Base-by-base conservation (phyloP, 2,797 vertebrate species). In the Chelonia mydas region DNA sequence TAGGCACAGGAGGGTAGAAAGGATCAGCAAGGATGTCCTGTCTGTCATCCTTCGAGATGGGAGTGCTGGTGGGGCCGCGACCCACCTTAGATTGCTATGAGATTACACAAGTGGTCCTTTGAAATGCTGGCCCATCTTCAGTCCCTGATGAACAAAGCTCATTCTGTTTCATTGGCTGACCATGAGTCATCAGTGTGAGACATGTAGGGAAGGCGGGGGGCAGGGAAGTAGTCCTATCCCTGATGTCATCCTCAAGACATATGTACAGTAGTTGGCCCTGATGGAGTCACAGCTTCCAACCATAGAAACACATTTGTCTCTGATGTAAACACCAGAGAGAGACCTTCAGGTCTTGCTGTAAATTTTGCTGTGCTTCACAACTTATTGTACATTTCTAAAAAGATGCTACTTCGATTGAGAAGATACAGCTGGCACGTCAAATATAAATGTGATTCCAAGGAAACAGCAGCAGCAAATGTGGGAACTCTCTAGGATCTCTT, bases 111-210 rank as follows among this genome's bases (percentile, higher is more conserved):
- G 41, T 28, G 47, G 4, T 72, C 19, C 21, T 49, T 49, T 49
- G 45, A 16, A 31, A 49, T 28, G 28, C 6, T n/a, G 83, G 1
- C 23, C 12, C 21, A 33, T 0, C 0, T 1, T 79, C 0, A 1
- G 6, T 49, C 45, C 28, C n/a, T 47, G 37, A 57, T 0, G 2
- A 51, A 37, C 0, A 0, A 1, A 33, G 54, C 3, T 77, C 27
- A 27, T 5, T 76, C 37, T 47, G 45, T 49, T 77, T 77, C 45
- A 28, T 10, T 76, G 41, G 41, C 72, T 45, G 33, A 23, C 10
- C 72, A 41, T 37, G 5, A 49, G 41, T 28, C 27, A 28, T 13
- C 13, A 47, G 13, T 76, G 25, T 15, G 41, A 47, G 45, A 41
- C 19, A 11, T 74, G 25, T 1, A 1, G 25, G n/a, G n/a, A 8